Evolutionary conservation across 2,888 invertebrate genomes (phyloP).

Genomic region (Netelia virgata): DNA sequence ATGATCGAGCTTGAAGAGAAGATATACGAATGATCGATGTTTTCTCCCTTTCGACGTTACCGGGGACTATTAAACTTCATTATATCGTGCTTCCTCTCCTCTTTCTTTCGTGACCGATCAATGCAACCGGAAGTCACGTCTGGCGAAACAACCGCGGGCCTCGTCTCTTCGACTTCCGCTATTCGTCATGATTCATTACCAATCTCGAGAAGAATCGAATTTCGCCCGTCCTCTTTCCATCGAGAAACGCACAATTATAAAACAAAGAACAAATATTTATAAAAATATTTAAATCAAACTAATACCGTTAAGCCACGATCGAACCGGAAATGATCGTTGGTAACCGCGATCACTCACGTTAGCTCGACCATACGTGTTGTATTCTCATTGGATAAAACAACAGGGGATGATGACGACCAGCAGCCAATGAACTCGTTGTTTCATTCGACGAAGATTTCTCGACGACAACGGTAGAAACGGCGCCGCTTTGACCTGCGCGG

Average conservation of each 20-base stretch:
- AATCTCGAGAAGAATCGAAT: neutral
- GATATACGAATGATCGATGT: neutral
- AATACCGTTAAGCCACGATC: neutral
- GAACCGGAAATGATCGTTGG: constrained; percentile 55
- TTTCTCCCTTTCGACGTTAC: neutral
- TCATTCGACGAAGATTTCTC: neutral
- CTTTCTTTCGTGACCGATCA: neutral
- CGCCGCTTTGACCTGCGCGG: neutral
- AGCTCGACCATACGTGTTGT: neutral
- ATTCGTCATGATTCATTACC: constrained; percentile 28
- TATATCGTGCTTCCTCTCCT: neutral
- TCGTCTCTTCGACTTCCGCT: neutral
- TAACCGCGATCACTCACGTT: neutral
- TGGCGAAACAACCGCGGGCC: neutral
- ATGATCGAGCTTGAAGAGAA: too few relatives aligned
- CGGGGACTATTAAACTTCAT: neutral
- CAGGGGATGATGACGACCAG: neutral
- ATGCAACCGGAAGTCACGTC: constrained; percentile 50
- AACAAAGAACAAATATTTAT: neutral
- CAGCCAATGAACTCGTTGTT: neutral
- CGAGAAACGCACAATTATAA: neutral
- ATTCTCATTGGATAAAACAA: neutral
- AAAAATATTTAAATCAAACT: too few relatives aligned
- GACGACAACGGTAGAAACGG: neutral
- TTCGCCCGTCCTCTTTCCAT: neutral